Conservation (phyloP, 2,797 vertebrate genomes). For the Sebastes steindachneri region DNA sequence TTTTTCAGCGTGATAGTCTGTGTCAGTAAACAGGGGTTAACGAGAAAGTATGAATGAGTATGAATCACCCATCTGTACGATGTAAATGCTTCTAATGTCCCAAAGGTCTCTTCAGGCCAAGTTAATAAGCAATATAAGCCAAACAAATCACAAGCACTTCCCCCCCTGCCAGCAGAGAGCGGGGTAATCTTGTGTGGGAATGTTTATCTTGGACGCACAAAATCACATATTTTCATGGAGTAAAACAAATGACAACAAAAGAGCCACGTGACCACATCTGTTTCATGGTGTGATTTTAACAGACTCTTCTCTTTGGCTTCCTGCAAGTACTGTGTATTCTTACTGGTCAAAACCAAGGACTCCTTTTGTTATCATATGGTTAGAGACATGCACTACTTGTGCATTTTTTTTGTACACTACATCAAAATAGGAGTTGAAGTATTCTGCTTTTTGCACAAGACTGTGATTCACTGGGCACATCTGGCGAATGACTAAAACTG, state of each 20-base stretch:
- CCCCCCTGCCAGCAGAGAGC: neutral
- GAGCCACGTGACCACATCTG: neutral
- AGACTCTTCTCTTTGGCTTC: neutral
- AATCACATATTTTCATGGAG: conserved; percentile 43
- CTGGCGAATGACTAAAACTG: neutral
- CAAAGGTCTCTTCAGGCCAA: neutral
- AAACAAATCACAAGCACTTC: conserved; percentile 3
- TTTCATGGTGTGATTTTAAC: neutral
- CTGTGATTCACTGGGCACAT: neutral
- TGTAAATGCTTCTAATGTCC: neutral
- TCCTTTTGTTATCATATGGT: neutral
- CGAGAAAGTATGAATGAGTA: neutral
- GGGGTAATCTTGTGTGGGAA: conserved; percentile 36
- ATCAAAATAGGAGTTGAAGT: neutral
- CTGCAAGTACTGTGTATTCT: neutral
- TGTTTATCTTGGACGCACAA: conserved; percentile 35
- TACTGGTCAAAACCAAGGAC: neutral
- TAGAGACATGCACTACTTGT: neutral
- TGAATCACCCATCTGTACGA: neutral
- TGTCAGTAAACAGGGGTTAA: neutral
- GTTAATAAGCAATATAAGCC: neutral
- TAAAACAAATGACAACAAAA: conserved; percentile 18
- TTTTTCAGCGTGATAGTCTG: neutral
- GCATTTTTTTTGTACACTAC: neutral
- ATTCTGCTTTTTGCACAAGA: neutral